These are phyloP conservation scores for Aspidapion aeneum DNA, from an alignment of 2,888 invertebrate genomes.

Conservation along the genomic window DNA sequence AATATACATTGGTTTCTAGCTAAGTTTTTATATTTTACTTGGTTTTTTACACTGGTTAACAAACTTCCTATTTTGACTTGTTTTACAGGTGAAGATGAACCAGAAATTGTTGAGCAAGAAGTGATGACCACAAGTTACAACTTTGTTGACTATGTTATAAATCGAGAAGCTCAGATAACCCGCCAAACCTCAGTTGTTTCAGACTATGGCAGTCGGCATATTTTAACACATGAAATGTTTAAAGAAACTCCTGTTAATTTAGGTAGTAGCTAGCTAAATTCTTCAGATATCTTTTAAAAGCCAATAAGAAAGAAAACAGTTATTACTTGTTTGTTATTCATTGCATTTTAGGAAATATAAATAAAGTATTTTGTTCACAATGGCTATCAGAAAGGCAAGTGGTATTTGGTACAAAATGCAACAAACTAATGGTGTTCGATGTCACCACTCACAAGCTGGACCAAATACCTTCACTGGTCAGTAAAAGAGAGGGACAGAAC, in stretches of 20 bases:
- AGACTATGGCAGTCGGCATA: conserved; percentile 82
- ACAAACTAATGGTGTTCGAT: conserved; percentile 93
- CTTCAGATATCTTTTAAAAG: no score
- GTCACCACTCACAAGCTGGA: conserved; percentile 82
- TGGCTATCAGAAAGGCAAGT: conserved; percentile 95
- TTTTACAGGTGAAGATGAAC: conserved; percentile 65
- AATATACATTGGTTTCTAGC: no score
- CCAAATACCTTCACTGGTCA: conserved; percentile 82
- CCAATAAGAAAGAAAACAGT: no score
- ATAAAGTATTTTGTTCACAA: conserved; percentile 93
- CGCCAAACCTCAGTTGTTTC: conserved; percentile 70
- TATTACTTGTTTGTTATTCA: no score
- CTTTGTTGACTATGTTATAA: conserved; percentile 80
- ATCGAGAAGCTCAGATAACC: conserved; percentile 68
- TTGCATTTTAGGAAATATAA: conserved; percentile 87
- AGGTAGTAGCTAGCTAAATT: no score
- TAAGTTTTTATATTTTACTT: no score
- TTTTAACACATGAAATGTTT: conserved; percentile 86
- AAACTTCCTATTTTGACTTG: no score
- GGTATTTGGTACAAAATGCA: conserved; percentile 96
- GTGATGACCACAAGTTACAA: conserved; percentile 78
- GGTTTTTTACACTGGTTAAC: no score
- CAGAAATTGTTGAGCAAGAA: conserved; percentile 66
- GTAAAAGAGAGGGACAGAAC: conserved; percentile 53
- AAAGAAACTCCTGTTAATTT: conserved; percentile 79